Base-by-base conservation (phyloP, 1,140 invertebrate species). In the Zaprionus ornatus region DNA sequence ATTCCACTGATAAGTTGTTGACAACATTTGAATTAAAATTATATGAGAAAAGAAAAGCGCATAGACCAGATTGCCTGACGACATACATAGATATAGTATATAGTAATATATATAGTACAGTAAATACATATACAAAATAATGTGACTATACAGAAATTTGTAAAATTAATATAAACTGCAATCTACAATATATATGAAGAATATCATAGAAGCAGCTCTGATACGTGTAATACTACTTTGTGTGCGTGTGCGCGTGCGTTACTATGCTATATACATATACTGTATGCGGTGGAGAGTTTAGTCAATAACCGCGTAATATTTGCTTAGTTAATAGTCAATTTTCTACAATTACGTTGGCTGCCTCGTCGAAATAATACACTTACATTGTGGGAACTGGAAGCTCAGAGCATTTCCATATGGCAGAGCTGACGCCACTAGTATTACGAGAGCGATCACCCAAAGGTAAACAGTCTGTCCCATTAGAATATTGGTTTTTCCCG, bases 361-460 rank as follows among this genome's bases (percentile, higher is more conserved):
- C 25, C 37, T 42, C 12, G 4, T 19, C 19, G 45, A 50, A 23
- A 27, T 62, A 48, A 37, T 17, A 27, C 19, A 77, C 85, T 88
- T 84, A 88, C 84, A 65, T 25, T 60, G 73, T 27, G 64, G 60
- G 23, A 84, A 60, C 9, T 72, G 45, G 27, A 74, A 77, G 42
- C 32, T 56, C 29, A 57, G 61, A 7, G 68, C 23, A 52, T 25
- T 37, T 59, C 45, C 55, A 42, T 40, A 27, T 21, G 50, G 37
- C 15, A 64, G 35, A 12, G 73, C 59, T 77, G 59, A 59, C 32
- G 66, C 35, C 69, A 65, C 52, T 40, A 35, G 45, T 48, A 78
- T 75, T 69, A 83, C 52, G 40, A 80, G 10, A 62, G 54, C 64
- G 29, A 55, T 32, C 67, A 83, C 55, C 45, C 59, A 77, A 59